Evolutionary conservation across 2,797 vertebrate genomes (phyloP).

Genomic region (Gobio occitaniae): DNA sequence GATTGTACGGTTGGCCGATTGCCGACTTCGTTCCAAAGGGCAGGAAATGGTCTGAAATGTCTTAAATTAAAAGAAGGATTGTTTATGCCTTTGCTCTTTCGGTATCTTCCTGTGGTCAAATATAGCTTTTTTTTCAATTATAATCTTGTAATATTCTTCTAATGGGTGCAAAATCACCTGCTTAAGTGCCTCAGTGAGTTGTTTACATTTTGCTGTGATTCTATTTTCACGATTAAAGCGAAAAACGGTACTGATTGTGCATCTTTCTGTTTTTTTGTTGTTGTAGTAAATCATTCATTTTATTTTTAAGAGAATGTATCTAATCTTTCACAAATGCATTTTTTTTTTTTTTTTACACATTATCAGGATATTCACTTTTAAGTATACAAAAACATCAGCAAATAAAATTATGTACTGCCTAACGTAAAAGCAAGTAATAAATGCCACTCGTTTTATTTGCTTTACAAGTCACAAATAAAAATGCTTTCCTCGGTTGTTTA

Average conservation of each 20-base stretch:
- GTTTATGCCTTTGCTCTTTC: background rate
- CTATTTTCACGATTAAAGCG: constrained; percentile 41
- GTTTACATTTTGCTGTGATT: constrained; percentile 35
- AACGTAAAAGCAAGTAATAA: constrained; percentile 49
- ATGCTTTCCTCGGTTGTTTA: constrained; percentile 14
- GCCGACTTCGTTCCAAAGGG: background rate
- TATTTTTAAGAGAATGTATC: constrained; percentile 27
- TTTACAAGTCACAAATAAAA: constrained; percentile 49
- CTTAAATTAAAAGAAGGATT: constrained; percentile 1
- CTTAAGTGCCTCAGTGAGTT: constrained; percentile 25
- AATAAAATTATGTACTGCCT: constrained; percentile 45
- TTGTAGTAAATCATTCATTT: constrained; percentile 22
- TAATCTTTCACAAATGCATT: constrained; percentile 46
- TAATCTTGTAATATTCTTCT: background rate
- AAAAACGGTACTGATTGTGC: constrained; percentile 16
- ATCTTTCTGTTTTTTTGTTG: background rate
- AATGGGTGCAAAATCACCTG: constrained; percentile 6
- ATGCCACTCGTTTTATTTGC: constrained; percentile 53
- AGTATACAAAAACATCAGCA: constrained; percentile 41
- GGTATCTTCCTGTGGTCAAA: background rate
- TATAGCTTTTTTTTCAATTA: background rate
- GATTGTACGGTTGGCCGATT: background rate
- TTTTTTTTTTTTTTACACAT: constrained; percentile 40
- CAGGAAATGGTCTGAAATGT: background rate
- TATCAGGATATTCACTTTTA: constrained; percentile 39